Evolutionary conservation across 2,888 invertebrate genomes (phyloP).

Genomic region (Orthonevra nobilis): DNA sequence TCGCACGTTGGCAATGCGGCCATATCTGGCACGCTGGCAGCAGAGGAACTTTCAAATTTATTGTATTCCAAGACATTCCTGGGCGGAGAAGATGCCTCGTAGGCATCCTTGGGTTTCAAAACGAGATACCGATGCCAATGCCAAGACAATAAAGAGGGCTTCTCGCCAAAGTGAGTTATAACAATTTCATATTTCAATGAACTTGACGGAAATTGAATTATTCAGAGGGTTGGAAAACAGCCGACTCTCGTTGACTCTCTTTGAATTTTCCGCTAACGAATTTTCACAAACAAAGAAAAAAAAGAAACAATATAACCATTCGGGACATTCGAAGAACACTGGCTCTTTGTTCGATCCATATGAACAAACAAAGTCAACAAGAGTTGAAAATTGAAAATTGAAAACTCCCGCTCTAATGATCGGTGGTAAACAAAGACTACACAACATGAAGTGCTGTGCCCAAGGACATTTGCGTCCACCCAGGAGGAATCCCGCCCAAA

Average conservation of each 20-base stretch:
- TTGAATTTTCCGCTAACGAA: neutral
- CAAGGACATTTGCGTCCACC: conserved; percentile 75
- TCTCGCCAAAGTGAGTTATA: conserved; percentile 64
- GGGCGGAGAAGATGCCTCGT: conserved; percentile 55
- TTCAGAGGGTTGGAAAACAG: conserved; percentile 54
- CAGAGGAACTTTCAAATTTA: conserved; percentile 44
- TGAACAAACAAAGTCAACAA: conserved; percentile 56
- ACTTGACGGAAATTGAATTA: conserved; percentile 66
- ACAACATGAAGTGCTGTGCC: conserved; percentile 51
- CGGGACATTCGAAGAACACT: too few relatives aligned
- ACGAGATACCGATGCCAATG: neutral
- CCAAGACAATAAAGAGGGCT: conserved; percentile 62
- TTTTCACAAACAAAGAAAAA: neutral
- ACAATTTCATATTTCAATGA: conserved; percentile 70
- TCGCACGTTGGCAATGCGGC: conserved; percentile 32
- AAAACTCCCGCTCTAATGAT: conserved; percentile 65
- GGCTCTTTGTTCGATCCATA: conserved; percentile 28
- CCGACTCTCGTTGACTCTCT: neutral
- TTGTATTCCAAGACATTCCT: conserved; percentile 55
- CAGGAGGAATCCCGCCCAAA: too few relatives aligned
- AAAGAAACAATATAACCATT: too few relatives aligned
- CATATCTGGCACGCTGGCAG: conserved; percentile 24
- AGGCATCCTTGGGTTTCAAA: conserved; percentile 45
- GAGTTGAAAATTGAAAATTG: conserved; percentile 16
- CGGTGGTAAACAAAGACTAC: conserved; percentile 18